A percentile compares a stretch with the other conserved stretches of the same genome.
These are phyloP conservation scores for Oxystoma pomonae DNA, from an alignment of 2,888 invertebrate genomes.

Conservation along the genomic window DNA sequence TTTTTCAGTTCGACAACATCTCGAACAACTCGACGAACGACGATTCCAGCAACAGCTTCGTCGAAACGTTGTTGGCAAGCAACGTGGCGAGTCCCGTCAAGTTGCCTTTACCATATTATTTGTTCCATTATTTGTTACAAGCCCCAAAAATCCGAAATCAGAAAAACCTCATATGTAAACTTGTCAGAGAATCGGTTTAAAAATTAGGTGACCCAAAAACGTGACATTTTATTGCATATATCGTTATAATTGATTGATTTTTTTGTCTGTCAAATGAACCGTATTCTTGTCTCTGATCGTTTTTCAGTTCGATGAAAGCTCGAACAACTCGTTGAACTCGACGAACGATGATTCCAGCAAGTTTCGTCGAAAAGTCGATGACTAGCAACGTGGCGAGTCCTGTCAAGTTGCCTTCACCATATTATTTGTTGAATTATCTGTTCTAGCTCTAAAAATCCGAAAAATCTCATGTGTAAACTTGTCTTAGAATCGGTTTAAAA, in stretches of 20 bases:
- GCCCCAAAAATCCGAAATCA: too few species aligned
- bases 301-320: constrained; percentile 47
- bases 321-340: constrained; percentile 44
- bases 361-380: constrained; percentile 33
- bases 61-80: constrained; percentile 28
- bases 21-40: constrained; percentile 41
- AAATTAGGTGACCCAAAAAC: too few species aligned
- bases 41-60: constrained; percentile 47
- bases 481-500: too few species aligned
- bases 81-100: too few species aligned
- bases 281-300: not conserved
- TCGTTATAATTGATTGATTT: not conserved
- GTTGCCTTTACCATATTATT: too few species aligned
- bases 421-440: too few species aligned
- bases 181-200: too few species aligned
- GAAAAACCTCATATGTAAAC: too few species aligned
- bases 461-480: too few species aligned
- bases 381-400: constrained; percentile 22
- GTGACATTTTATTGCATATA: not conserved
- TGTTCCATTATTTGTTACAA: too few species aligned
- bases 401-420: constrained; percentile 15
- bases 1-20: constrained; percentile 45
- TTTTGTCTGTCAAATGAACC: too few species aligned
- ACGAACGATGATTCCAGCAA: constrained; percentile 49
- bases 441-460: too few species aligned